Base-by-base conservation (phyloP, 1,140 invertebrate genomes). In the Oreohelix idahoensis region DNA sequence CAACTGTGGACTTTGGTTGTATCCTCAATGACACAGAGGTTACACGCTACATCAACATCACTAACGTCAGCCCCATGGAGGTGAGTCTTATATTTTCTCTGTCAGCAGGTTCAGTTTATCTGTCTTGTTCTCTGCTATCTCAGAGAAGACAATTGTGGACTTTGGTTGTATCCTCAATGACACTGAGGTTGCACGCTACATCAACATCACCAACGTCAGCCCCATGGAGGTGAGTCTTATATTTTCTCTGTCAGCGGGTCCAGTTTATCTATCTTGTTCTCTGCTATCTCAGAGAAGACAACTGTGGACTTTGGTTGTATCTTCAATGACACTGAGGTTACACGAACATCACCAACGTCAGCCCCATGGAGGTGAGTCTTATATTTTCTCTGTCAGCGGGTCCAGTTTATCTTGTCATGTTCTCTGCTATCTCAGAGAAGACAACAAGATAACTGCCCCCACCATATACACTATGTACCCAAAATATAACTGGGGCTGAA, bases 161-260 rank as follows among this genome's bases (percentile, higher is more conserved):
- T 93, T 93, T 88, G 92, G 92, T 13, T 93, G 92, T 84, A 92
- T 93, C 58, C 81, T 93, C n/a, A 93, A 93, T 86, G 90, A 93
- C 84, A 92, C 91, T 1, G 91, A 93, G 77, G 92, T 92, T 0
- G 92, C 90, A 1, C 83, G 91, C 17, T 92, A 92, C 69, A 86
- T 93, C 38, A 93, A 92, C 85, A 92, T 93, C 79, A 92, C 89
- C 29, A 93, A 93, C 86, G 91, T 92, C 86, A 92, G 91, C 82
- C 92, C 92, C 2, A 90, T 93, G 89, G 87, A 90, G 77, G 92
- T 93, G 0, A 84, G 49, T 90, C 84, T n/a, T n/a, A n/a, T n/a
- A n/a, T n/a, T n/a, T n/a, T n/a, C n/a, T n/a, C n/a, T n/a, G n/a
- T n/a, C n/a, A n/a, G n/a, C n/a, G n/a, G n/a, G n/a, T n/a, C n/a